Evolutionary conservation across 2,888 invertebrate species (phyloP), one percentile per base, ranked within the genome.

Genomic region (Lydus trimaculatus): DNA sequence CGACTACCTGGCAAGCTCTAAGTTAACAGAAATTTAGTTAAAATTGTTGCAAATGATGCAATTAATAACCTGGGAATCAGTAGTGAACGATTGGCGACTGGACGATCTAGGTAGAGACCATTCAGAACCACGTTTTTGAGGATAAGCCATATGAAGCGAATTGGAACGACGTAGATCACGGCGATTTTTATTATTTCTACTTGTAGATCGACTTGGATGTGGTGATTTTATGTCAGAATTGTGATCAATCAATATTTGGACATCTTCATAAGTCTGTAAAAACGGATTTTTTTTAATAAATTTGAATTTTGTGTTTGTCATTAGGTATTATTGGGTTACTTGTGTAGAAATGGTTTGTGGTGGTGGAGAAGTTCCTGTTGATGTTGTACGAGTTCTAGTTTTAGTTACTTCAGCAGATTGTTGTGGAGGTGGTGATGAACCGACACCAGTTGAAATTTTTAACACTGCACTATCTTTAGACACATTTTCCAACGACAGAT

Each of bases 341-440:
- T 96, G 95, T 28, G 95, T 96, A 31, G 95, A 94, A 80, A 94
- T 94, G 81, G 87, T 94, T 84, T 95, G 95, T 2, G 95, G 95
- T 36, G 94, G 94, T 58, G 95, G 95, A 36, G 94, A 95, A 36
- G 95, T 95, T 69, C 93, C 94, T 61, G 91, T 93, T 67, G 92
- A 93, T 58, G 86, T 85, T 33, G 85, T 81, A 65, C 23, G 20
- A 2, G 11, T 56, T 15, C 13, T 15, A 23, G 15, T 25, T 56
- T 25, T 56, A 6, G 56, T 13, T 11, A 2, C 9, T 48, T 20
- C 20, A 9, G 1, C 3, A 20, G 48, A 11, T 48, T 17, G 39
- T 17, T 39, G 39, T n/a, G 17, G 17, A 28, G 28, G 28, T 7
- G 91, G 90, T 0, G 91, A 90, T 28, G 90, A 87, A 1, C 90